These are phyloP conservation scores for Cyclophora albipunctata DNA, from an alignment of 2,888 invertebrate species.

Conservation along the genomic window DNA sequence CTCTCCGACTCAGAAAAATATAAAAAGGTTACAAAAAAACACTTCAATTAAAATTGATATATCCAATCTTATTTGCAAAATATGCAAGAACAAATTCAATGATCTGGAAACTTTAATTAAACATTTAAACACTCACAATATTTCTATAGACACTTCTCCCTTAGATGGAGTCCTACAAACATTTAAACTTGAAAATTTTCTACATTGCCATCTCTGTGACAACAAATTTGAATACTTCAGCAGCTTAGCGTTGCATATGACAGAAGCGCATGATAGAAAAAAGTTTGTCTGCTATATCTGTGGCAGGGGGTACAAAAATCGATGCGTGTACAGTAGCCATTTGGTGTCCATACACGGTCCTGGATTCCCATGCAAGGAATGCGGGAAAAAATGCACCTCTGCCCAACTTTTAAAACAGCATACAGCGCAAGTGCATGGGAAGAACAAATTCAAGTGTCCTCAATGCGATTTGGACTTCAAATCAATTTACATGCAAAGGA, in stretches of 20 bases:
- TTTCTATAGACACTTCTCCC: slow-evolving; percentile 5
- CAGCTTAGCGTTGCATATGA: slow-evolving; percentile 10
- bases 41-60: slow-evolving; percentile 23
- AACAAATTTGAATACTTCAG: slow-evolving; percentile 13
- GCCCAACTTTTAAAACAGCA: slow-evolving; percentile 16
- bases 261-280: slow-evolving; percentile 8
- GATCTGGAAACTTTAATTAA: slow-evolving; percentile 18
- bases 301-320: slow-evolving; percentile 8
- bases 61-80: slow-evolving; percentile 18
- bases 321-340: slow-evolving; percentile 4
- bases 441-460: slow-evolving; percentile 27
- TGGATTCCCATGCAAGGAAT: slow-evolving; percentile 27
- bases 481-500: slow-evolving; percentile 28
- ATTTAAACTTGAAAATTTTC: slow-evolving; percentile 13
- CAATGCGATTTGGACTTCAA: slow-evolving; percentile 32
- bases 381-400: slow-evolving; percentile 26
- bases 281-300: slow-evolving; percentile 13
- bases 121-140: slow-evolving; percentile 21
- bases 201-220: slow-evolving; percentile 9
- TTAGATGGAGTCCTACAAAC: slow-evolving; percentile 5
- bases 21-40: slow-evolving; percentile 23
- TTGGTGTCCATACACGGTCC: slow-evolving; percentile 10
- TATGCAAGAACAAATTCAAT: slow-evolving; percentile 16
- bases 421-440: slow-evolving; percentile 29
- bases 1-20: slow-evolving; percentile 1